These are phyloP conservation scores for Drosophila testacea DNA, from an alignment of 2,888 invertebrate genomes.

Conservation along the genomic window DNA sequence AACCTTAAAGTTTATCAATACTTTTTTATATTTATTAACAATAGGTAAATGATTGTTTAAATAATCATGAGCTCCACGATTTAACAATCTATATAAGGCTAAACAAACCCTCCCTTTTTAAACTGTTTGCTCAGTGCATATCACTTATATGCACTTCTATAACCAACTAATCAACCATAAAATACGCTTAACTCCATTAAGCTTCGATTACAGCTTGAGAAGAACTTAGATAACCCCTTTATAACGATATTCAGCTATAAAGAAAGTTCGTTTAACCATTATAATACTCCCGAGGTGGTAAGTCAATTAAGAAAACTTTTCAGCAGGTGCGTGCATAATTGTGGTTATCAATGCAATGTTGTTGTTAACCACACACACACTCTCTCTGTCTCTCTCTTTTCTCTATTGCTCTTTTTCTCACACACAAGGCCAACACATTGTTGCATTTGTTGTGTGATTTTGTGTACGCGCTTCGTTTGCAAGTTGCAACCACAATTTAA, in stretches of 20 bases:
- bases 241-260: background rate
- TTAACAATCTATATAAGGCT: no score
- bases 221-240: background rate
- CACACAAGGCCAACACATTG: constrained; percentile 40
- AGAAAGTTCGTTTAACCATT: no score
- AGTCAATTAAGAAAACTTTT: constrained; percentile 22
- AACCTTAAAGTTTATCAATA: no score
- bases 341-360: constrained; percentile 53
- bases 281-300: background rate
- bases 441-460: constrained; percentile 65
- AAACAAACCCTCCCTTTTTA: no score
- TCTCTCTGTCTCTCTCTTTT: background rate
- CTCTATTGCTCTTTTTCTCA: constrained; percentile 24
- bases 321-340: constrained; percentile 41
- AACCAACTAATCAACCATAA: background rate
- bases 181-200: background rate
- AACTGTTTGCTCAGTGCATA: background rate
- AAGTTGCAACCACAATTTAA: constrained; percentile 78
- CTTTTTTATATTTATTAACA: no score
- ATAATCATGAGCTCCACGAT: no score
- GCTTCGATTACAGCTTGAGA: background rate
- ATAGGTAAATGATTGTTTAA: no score
- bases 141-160: background rate
- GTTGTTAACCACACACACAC: constrained; percentile 34
- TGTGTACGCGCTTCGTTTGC: constrained; percentile 81